Evolutionary conservation across 2,888 invertebrate species (phyloP).

Genomic region (Nemurella pictetii): DNA sequence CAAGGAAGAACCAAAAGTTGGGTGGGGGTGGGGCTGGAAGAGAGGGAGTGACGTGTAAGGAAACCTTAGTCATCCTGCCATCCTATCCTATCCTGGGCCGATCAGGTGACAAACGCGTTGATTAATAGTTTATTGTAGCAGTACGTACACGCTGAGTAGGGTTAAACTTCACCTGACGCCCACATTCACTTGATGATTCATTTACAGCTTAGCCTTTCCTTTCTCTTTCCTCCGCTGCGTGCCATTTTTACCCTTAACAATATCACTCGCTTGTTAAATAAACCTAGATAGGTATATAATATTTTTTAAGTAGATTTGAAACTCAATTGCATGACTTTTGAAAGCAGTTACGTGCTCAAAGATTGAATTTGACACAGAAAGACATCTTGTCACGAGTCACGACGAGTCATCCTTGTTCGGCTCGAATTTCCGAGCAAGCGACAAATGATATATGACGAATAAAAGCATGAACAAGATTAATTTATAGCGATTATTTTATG

Average conservation of each 20-base stretch:
- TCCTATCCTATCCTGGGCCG: neutral
- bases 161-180: neutral
- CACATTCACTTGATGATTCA: neutral
- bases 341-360: neutral
- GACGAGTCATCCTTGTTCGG: no score
- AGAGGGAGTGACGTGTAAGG: neutral
- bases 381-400: neutral
- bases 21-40: no score
- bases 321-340: neutral
- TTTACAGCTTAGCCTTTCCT: neutral
- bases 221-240: neutral
- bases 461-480: neutral
- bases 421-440: neutral
- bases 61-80: conserved; percentile 3
- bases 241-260: neutral
- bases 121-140: neutral
- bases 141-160: neutral
- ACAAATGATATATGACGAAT: neutral
- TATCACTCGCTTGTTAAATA: no score
- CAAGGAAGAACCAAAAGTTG: neutral
- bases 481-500: neutral
- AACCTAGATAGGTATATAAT: no score
- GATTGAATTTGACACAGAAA: neutral
- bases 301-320: neutral
- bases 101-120: conserved; percentile 15